These are phyloP conservation scores for Merluccius polli DNA, from an alignment of 2,797 vertebrate species.

Conservation along the genomic window DNA sequence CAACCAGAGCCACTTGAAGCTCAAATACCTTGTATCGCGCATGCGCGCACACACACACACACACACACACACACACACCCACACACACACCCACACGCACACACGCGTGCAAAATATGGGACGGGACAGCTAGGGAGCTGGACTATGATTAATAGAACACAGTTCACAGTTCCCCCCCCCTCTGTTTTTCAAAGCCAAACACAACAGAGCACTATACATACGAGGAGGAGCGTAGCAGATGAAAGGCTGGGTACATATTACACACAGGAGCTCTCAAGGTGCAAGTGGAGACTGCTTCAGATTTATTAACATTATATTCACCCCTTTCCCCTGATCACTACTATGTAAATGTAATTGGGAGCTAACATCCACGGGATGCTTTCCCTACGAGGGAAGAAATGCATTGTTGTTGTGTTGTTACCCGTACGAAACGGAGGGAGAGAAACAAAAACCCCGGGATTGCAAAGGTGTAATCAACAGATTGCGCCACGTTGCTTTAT, in stretches of 20 bases:
- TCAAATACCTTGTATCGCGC: constrained; percentile 58
- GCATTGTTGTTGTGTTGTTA: too few relatives aligned
- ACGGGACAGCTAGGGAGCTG: constrained; percentile 55
- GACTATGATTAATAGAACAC: constrained; percentile 71
- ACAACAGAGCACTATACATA: constrained; percentile 60
- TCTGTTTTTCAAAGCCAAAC: constrained; percentile 64
- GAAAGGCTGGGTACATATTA: constrained; percentile 67
- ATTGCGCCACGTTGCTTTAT: constrained; percentile 59
- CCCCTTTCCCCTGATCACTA: too few relatives aligned
- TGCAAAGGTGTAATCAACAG: constrained; percentile 53
- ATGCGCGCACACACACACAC: too few relatives aligned
- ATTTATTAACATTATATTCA: too few relatives aligned
- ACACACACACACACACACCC: too few relatives aligned
- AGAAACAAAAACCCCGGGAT: constrained; percentile 35
- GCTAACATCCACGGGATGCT: too few relatives aligned
- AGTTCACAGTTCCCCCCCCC: constrained; percentile 57
- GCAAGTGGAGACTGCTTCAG: constrained; percentile 43
- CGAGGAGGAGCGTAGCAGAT: constrained; percentile 53
- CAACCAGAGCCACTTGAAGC: constrained; percentile 61
- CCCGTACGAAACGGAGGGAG: constrained; percentile 29
- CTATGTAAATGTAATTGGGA: too few relatives aligned
- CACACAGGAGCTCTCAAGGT: constrained; percentile 49
- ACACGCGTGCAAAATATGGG: constrained; percentile 34
- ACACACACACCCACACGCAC: too few relatives aligned
- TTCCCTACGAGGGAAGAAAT: too few relatives aligned